phyloP scores from a whole-genome alignment of 2,888 invertebrate species.

The Periphyllus acericola region DNA sequence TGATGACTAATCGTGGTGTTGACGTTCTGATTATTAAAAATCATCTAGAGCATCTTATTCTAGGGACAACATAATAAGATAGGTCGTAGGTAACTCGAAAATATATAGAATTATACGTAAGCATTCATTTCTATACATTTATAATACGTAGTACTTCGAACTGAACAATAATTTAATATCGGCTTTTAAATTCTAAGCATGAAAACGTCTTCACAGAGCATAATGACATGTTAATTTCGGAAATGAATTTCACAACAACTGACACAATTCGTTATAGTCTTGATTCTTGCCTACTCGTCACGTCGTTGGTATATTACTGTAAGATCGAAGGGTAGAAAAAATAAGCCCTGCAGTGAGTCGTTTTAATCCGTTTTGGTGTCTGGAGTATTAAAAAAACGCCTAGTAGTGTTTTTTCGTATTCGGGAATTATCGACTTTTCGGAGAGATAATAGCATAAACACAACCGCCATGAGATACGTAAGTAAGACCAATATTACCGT shows the following conservation, averaged over 20 bases:
- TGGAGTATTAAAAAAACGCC: not conserved
- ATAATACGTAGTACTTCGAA: not conserved
- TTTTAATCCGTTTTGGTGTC: not conserved
- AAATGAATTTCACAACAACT: not conserved
- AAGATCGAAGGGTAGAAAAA: not conserved
- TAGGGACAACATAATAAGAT: no score
- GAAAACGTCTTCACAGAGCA: slow-evolving; percentile 13
- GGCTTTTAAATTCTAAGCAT: slow-evolving; percentile 17
- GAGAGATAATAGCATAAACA: not conserved
- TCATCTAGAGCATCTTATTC: no score
- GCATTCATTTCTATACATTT: not conserved
- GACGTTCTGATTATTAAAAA: no score
- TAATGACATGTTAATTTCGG: slow-evolving; percentile 27
- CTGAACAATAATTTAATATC: not conserved
- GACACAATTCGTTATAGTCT: not conserved
- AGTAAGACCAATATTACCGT: not conserved
- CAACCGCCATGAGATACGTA: slow-evolving; percentile 35
- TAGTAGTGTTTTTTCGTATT: not conserved
- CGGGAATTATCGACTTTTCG: not conserved
- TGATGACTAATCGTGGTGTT: no score
- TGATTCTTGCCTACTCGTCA: not conserved
- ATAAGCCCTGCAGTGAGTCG: not conserved
- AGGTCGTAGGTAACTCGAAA: not conserved
- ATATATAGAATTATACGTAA: not conserved
- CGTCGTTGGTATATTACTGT: not conserved